These are phyloP conservation scores for Oryzias celebensis DNA, from an alignment of 2,113 vertebrate genomes.

Conservation along the genomic window DNA sequence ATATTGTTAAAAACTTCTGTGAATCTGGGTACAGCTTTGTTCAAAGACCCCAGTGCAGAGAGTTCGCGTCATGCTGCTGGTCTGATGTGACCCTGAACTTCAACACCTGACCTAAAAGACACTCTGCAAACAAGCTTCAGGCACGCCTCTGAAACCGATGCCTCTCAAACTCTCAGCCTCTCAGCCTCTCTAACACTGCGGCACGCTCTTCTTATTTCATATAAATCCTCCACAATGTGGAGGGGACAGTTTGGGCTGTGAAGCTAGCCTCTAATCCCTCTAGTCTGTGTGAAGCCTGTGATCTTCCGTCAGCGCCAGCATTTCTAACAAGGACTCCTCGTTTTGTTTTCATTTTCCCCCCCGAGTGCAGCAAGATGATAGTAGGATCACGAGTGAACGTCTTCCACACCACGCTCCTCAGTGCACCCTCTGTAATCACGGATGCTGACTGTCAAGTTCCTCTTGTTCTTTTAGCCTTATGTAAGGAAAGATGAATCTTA, in stretches of 20 bases:
- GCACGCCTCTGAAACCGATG: conserved; percentile 35
- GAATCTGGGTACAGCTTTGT: neutral
- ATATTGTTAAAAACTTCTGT: neutral
- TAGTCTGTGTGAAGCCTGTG: conserved; percentile 33
- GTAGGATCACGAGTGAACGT: conserved; percentile 4
- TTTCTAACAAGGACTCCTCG: conserved; percentile 8
- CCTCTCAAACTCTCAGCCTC: conserved; percentile 22
- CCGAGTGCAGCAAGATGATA: conserved; percentile 19
- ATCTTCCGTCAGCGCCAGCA: conserved; percentile 28
- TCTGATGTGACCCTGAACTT: conserved; percentile 15
- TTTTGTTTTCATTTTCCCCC: conserved; percentile 18
- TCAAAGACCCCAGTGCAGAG: neutral
- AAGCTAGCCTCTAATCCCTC: conserved; percentile 17
- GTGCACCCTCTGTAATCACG: conserved; percentile 40
- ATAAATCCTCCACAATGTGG: conserved; percentile 11
- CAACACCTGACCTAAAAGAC: conserved; percentile 3
- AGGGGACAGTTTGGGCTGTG: conserved; percentile 4
- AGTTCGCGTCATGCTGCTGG: conserved; percentile 15
- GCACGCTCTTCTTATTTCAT: conserved; percentile 50
- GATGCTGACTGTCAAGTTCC: conserved; percentile 54
- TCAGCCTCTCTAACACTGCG: conserved; percentile 37
- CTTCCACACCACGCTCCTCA: neutral
- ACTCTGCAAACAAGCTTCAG: conserved; percentile 34
- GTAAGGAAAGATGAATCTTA: conserved; percentile 34
- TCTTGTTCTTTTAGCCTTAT: conserved; percentile 32